Evolutionary conservation across 2,888 invertebrate species (phyloP), one percentile per base, ranked within the genome.

Genomic region (Lasioglossum leucozonium): DNA sequence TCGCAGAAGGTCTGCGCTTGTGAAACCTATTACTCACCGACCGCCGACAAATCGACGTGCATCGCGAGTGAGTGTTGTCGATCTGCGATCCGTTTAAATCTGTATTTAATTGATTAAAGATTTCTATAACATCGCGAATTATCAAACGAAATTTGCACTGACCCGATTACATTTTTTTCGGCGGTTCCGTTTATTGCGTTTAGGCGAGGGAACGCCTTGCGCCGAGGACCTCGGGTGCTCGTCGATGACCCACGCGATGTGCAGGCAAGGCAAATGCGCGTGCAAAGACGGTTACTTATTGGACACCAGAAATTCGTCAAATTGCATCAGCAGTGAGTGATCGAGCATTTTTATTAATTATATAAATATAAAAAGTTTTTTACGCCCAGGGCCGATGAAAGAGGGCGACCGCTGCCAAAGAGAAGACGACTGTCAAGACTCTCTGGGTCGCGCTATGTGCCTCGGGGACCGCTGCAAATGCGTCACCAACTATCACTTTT

Each of bases 271-370:
- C 8, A 79, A 87, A 2, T 93, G 93, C 77, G 72, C 90, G 0
- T 93, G 93, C 85, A 89, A 84, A 40, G 90, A 91, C 26, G 65
- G 83, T 4, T 93, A 87, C 34, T 86, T 90, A 67, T 76, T 92
- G 40, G 93, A 93, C 51, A 90, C 84, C 2, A 87, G 82, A 6
- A 93, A 93, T 84, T 91, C 93, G 0, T 93, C 93, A 0, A 93
- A 91, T 51, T 93, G 93, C 62, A 87, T 93, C 30, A 71, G 62
- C 1, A 91, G 93, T 93, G 69, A 92, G 92, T 84, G 44, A 34
- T 16, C 16, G 0, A 2, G 3, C 6, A 42, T 11, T 16, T 42
- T 34, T 34, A 2, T 34, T 34, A 2, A 34, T 34, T 34, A 34
- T 3, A 34, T 34, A 34, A 34, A 1, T 34, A 34, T 34, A 34